phyloP scores from a whole-genome alignment of 37 sponge, comb jelly and placozoan genomes.

The Theonella swinhoei region DNA sequence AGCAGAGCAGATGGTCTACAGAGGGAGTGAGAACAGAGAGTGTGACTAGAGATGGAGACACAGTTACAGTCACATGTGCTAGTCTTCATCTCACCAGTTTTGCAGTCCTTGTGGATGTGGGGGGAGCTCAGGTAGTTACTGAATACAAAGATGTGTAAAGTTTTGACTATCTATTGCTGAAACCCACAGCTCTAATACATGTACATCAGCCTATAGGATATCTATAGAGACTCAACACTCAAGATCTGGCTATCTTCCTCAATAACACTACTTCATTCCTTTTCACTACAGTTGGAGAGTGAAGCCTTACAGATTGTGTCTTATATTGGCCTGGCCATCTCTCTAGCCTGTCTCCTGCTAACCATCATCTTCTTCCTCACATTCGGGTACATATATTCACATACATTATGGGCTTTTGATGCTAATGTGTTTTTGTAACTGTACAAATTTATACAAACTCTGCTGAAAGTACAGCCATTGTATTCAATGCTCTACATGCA shows the following conservation, averaged over 20 bases:
- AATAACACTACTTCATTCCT: not conserved
- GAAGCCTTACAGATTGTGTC: slow-evolving; percentile 34
- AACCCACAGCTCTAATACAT: not conserved
- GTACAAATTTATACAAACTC: too few relatives aligned
- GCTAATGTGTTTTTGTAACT: too few relatives aligned
- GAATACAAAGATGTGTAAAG: not conserved
- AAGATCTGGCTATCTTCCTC: not conserved
- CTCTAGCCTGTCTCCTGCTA: slow-evolving; percentile 36
- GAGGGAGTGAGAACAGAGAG: slow-evolving; percentile 11
- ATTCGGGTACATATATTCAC: slow-evolving; percentile 15
- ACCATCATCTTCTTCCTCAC: slow-evolving; percentile 61
- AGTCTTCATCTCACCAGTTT: slow-evolving; percentile 69
- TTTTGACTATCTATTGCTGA: not conserved
- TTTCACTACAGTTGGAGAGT: not conserved
- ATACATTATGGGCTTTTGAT: too few relatives aligned
- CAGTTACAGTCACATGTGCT: slow-evolving; percentile 14
- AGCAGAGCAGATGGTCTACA: slow-evolving; percentile 37
- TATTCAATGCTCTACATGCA: not conserved
- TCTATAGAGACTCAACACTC: not conserved
- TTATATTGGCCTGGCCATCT: slow-evolving; percentile 59
- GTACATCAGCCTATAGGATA: not conserved
- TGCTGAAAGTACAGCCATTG: not conserved
- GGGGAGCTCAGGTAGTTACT: not conserved
- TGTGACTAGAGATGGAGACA: not conserved
- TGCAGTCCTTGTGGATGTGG: slow-evolving; percentile 67